Evolutionary conservation across 2,113 vertebrate species (phyloP), one percentile per base, ranked within the genome.

Genomic region (Ailuropoda melanoleuca): DNA sequence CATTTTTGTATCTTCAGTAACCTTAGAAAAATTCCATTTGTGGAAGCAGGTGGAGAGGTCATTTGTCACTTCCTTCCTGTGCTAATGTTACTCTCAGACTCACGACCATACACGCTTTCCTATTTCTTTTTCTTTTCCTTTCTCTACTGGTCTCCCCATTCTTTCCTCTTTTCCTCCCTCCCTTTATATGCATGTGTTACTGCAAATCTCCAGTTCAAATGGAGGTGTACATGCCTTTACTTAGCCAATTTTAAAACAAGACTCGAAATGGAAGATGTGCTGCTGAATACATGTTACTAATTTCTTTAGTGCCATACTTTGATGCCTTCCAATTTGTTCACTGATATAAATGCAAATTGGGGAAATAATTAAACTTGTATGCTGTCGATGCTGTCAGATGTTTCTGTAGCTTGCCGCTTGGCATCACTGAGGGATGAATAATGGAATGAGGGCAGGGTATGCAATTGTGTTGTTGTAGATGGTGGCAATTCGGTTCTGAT

Each of bases 231-330:
- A 23, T 92, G 93, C 94, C 94, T 94, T 97, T 96, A 95, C 93
- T 95, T 26, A 78, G 96, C 91, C 95, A 77, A 46, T 95, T 97
- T 93, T 43, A 95, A 94, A 96, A n/a, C 64, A 93, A 46, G 88
- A 10, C 88, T 96, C 56, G 43, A 78, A 88, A 75, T 55, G 88
- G 96, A 96, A 97, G 87, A 17, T 1, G 4, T 84, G 87, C 70
- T 95, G 3, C 68, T 95, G 93, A 90, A 80, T 95, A 34, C 62
- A 18, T 93, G 90, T 97, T 88, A 2, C 46, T 84, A 17, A 18
- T 91, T 93, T 96, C 97, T 97, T 93, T 94, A 86, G 96, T 98
- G 97, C 98, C 97, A 85, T 97, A 80, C 31, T 92, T 37, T 9
- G 94, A 84, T 90, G 82, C 90, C 39, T 97, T 97, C 90, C 89